Evolutionary conservation across 1,140 invertebrate species (phyloP), one percentile per base, ranked within the genome.

Genomic region (Aphis craccivora): DNA sequence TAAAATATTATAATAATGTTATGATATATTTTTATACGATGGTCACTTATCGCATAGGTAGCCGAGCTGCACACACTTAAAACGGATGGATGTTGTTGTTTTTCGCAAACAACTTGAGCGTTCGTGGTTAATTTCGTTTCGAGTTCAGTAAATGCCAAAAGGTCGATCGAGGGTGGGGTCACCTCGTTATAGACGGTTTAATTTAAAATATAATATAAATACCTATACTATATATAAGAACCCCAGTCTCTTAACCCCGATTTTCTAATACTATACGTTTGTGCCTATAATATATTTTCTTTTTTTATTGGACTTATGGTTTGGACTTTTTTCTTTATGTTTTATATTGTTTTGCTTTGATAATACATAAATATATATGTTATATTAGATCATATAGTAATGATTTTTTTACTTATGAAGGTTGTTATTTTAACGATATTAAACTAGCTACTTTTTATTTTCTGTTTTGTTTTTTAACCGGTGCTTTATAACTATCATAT

Each of bases 71-170:
- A 43, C 37, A 23, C 83, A 11, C 23, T 7, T 22, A 48, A 14
- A 37, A 53, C 25, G 30, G 7, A 48, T 35, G 35, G 18, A 30
- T 6, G 23, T 23, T 23, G 23, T 23, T 23, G 8, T 9, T 89
- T 53, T 53, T 53, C n/a, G 6, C 14, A 2, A 8, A 37, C 48
- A 55, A 14, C 4, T 76, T 2, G 11, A 4, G 20, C 7, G 22
- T 88, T 35, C 37, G 35, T n/a, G 22, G 9, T 37, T 37, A 25
- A 55, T 53, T 89, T 23, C 35, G 11, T 53, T 89, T 67, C 4
- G 43, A 90, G 37, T 43, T n/a, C 22, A 18, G 53, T 67, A 45
- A 90, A 67, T 60, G 89, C 67, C 87, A 76, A 91, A 91, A 81
- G 90, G 90, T 91, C 67, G 60, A 45, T 23, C 25, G 60, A 51